phyloP scores from a whole-genome alignment of 2,113 vertebrate species.

The Otocyon megalotis region DNA sequence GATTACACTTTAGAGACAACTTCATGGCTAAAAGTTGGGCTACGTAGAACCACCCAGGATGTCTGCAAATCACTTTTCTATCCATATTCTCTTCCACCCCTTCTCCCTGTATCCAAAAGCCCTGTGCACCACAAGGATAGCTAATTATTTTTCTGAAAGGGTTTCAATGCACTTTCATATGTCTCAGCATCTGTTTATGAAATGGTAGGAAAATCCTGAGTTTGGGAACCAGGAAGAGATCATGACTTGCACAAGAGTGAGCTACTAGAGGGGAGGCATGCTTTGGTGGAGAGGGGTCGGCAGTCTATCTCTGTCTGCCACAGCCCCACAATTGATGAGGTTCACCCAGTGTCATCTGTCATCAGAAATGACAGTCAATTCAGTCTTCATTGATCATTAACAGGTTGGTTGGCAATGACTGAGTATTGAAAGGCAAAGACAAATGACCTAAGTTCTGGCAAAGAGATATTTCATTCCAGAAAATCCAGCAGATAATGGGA shows the following conservation, averaged over 20 bases:
- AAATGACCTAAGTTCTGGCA: not conserved
- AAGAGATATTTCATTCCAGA: not conserved
- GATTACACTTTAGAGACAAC: not conserved
- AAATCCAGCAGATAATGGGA: not conserved
- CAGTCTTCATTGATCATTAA: conserved; percentile 5
- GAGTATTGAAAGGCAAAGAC: conserved; percentile 1
- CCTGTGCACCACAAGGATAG: not conserved
- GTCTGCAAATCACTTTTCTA: not conserved
- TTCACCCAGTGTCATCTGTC: not conserved
- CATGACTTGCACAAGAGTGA: not conserved
- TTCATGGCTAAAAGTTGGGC: not conserved
- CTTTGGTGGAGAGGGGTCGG: not conserved
- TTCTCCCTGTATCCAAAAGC: not conserved
- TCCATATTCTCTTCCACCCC: not conserved
- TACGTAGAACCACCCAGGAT: not conserved
- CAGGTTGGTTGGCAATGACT: not conserved
- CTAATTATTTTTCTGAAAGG: not conserved
- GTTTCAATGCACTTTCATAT: not conserved
- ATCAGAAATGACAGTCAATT: not conserved
- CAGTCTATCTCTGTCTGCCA: not conserved
- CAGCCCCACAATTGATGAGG: not conserved
- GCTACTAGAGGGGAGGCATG: not conserved
- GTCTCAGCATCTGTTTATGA: not conserved
- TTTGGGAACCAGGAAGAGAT: not conserved
- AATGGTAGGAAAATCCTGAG: not conserved